These are phyloP conservation scores for Atherinomorus stipes DNA, from an alignment of 2,113 vertebrate species.

Conservation along the genomic window DNA sequence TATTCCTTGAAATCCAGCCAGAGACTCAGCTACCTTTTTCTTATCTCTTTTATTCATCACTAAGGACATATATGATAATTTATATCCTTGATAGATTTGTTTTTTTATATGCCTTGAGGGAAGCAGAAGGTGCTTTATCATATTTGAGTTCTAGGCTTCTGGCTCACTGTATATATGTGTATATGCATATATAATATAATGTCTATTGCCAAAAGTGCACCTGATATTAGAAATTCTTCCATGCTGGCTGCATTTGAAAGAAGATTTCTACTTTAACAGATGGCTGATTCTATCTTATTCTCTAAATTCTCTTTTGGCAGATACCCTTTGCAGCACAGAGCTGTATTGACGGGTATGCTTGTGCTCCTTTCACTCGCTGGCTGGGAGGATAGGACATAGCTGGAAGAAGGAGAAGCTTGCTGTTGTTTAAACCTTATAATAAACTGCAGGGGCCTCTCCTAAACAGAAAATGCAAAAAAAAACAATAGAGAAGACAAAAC, in stretches of 20 bases:
- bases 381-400: constrained; percentile 43
- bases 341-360: constrained; percentile 35
- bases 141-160: constrained; percentile 45
- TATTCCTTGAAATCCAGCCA: constrained; percentile 1
- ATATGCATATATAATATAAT: constrained; percentile 4
- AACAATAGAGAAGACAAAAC: not conserved
- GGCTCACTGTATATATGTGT: constrained; percentile 13
- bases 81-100: constrained; percentile 46
- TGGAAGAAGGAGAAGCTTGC: constrained; percentile 7
- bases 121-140: constrained; percentile 44
- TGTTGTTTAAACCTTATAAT: not conserved
- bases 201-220: constrained; percentile 39
- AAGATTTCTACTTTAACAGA: constrained; percentile 46
- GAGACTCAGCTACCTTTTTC: constrained; percentile 11
- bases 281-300: constrained; percentile 28
- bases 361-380: constrained; percentile 40
- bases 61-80: constrained; percentile 49
- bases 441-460: not conserved
- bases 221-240: constrained; percentile 51
- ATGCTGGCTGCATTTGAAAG: constrained; percentile 54
- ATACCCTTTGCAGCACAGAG: constrained; percentile 30
- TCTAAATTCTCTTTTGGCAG: constrained; percentile 31
- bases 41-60: constrained; percentile 47
- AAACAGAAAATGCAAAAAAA: not conserved
- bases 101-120: constrained; percentile 46